These are phyloP conservation scores for Ormia ochracea DNA, from an alignment of 2,888 invertebrate species.

Conservation along the genomic window DNA sequence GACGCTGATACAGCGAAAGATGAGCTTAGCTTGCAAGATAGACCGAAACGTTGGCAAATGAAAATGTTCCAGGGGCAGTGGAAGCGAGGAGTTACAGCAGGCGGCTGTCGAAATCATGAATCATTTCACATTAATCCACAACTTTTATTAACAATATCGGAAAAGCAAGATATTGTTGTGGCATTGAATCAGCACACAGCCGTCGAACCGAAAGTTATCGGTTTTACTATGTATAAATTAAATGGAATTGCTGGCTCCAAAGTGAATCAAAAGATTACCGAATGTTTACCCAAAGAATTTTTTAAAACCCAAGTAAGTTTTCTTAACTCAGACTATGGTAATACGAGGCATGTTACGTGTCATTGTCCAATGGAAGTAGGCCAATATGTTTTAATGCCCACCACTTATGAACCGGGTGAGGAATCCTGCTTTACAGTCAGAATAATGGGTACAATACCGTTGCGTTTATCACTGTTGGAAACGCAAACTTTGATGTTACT, in stretches of 20 bases:
- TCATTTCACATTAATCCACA: conserved; percentile 96
- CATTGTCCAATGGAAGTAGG: conserved; percentile 88
- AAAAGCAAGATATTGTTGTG: conserved; percentile 89
- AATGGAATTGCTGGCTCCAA: conserved; percentile 66
- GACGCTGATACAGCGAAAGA: conserved; percentile 91
- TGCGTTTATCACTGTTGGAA: conserved; percentile 86
- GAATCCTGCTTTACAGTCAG: conserved; percentile 92
- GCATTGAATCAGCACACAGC: conserved; percentile 93
- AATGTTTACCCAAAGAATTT: conserved; percentile 87
- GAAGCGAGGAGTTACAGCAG: conserved; percentile 91
- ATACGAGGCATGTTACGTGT: conserved; percentile 90
- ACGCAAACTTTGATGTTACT: conserved; percentile 77
- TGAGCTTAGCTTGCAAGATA: conserved; percentile 86
- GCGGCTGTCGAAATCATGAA: conserved; percentile 92
- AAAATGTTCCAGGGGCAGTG: conserved; percentile 90
- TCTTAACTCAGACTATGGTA: conserved; percentile 93
- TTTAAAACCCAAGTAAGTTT: conserved; percentile 91
- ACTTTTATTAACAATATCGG: conserved; percentile 86
- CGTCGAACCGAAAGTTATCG: conserved; percentile 94
- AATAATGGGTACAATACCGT: conserved; percentile 85
- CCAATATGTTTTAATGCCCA: conserved; percentile 90
- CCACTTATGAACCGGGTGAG: conserved; percentile 93
- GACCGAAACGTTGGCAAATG: conserved; percentile 90
- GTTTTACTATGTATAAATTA: conserved; percentile 87
- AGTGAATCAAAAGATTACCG: conserved; percentile 80